Evolutionary conservation across 2,113 vertebrate species (phyloP).

Genomic region (Urocolius indicus): DNA sequence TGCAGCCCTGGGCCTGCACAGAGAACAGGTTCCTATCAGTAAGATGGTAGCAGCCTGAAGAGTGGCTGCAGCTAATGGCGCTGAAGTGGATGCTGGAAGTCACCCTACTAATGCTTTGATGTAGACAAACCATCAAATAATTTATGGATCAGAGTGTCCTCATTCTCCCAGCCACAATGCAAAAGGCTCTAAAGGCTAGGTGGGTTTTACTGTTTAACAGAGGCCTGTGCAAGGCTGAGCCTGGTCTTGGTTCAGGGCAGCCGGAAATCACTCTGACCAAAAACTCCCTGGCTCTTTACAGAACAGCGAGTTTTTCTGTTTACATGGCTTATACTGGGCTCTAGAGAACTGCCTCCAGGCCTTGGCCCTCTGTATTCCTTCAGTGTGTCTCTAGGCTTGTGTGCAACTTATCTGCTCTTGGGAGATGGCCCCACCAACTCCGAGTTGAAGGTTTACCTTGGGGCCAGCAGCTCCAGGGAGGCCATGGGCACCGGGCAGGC

Average conservation of each 20-base stretch:
- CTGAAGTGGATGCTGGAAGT: not conserved
- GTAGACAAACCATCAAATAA: not conserved
- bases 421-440: not conserved
- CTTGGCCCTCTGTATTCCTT: not conserved
- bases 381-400: not conserved
- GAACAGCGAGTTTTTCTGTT: not conserved
- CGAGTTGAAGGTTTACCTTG: conserved; percentile 74
- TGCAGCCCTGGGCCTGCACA: not conserved
- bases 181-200: not conserved
- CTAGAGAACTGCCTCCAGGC: not conserved
- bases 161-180: not conserved
- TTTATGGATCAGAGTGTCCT: not conserved
- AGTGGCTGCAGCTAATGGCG: not conserved
- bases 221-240: not conserved
- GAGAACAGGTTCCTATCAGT: not conserved
- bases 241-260: not conserved
- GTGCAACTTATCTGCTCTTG: not conserved
- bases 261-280: not conserved
- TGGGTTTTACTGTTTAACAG: not conserved
- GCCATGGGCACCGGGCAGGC: conserved; percentile 69
- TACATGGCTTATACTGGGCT: rapidly evolving
- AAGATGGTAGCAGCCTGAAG: not conserved
- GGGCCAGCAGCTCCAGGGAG: conserved; percentile 80
- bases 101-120: too few species aligned
- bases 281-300: not conserved